Conservation (phyloP, 2,797 vertebrate genomes). For the Rhinoraja longicauda region DNA sequence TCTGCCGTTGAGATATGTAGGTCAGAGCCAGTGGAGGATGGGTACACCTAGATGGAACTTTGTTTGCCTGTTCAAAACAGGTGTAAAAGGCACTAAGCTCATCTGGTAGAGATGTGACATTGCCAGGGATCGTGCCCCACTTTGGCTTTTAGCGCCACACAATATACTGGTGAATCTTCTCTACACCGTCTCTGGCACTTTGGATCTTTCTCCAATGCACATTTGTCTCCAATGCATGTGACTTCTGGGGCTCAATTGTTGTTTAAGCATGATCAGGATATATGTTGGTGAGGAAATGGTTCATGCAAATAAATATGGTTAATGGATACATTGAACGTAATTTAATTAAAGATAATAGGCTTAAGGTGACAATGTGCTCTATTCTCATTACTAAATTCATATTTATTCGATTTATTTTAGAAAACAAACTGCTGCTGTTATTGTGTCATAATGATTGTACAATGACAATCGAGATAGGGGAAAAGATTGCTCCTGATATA, state of each 20-base stretch:
- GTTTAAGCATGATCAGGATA: background rate
- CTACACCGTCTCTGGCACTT: too few species aligned
- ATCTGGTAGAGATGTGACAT: too few species aligned
- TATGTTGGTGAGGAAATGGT: background rate
- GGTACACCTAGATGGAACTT: too few species aligned
- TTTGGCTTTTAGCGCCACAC: too few species aligned
- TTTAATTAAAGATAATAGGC: background rate
- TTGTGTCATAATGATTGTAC: background rate
- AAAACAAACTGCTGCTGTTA: background rate
- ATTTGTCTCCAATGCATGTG: background rate
- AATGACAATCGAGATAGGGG: background rate
- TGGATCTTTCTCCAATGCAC: too few species aligned
- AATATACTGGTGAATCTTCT: too few species aligned
- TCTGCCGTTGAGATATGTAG: too few species aligned
- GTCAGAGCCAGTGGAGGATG: too few species aligned
- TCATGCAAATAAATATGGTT: background rate
- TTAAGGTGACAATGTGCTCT: background rate
- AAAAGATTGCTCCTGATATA: background rate
- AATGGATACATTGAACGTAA: background rate
- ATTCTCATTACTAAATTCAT: background rate
- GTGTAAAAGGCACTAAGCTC: too few species aligned
- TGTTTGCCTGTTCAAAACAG: too few species aligned
- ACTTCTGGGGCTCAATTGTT: background rate
- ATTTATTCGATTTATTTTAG: background rate
- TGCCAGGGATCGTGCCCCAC: too few species aligned